Percentiles rank a stretch among this genome's conserved stretches.
phyloP scores from a whole-genome alignment of 2,797 vertebrate species.

The Parambassis ranga region DNA sequence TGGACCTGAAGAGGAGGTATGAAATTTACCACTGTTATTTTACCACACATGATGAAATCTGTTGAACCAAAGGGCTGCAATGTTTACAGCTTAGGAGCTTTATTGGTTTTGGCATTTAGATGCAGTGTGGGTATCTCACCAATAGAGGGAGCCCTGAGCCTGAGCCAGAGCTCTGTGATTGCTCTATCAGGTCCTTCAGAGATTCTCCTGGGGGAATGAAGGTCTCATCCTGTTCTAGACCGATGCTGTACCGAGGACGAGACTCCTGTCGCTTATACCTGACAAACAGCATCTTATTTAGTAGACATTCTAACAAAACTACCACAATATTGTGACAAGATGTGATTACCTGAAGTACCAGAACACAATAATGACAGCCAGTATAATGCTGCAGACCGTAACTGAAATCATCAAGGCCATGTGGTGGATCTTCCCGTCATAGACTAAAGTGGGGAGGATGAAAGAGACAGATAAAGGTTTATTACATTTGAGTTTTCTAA shows the following conservation, averaged over 20 bases:
- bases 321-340: neutral
- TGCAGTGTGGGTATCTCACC: constrained; percentile 78
- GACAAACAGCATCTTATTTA: neutral
- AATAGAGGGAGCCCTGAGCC: constrained; percentile 98
- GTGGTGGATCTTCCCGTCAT: constrained; percentile 89
- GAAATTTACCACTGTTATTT: neutral
- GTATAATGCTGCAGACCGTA: constrained; percentile 88
- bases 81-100: neutral
- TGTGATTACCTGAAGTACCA: constrained; percentile 91
- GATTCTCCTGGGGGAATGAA: constrained; percentile 91
- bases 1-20: constrained; percentile 83
- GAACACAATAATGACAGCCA: constrained; percentile 88
- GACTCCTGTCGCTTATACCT: constrained; percentile 92
- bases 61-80: too few species aligned
- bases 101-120: neutral
- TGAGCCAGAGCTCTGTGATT: constrained; percentile 95
- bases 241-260: constrained; percentile 90
- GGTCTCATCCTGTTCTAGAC: constrained; percentile 91
- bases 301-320: neutral
- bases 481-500: neutral
- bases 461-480: neutral
- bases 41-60: neutral
- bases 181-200: constrained; percentile 91
- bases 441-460: constrained; percentile 73
- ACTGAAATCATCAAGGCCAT: constrained; percentile 91